Base-by-base conservation (phyloP, 2,113 vertebrate species). In the Tragelaphus scriptus region DNA sequence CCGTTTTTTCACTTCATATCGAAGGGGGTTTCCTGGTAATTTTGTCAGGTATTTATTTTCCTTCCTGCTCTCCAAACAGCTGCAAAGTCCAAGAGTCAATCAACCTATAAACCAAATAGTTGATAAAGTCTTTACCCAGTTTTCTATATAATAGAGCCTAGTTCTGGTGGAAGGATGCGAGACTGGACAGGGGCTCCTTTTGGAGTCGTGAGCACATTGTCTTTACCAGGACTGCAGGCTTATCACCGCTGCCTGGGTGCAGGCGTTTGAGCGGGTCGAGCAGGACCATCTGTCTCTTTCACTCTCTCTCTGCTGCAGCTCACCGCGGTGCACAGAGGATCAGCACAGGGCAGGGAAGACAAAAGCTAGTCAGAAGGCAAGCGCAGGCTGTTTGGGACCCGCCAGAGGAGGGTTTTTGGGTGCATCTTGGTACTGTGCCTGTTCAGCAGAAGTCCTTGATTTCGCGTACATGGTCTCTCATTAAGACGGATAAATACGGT, bases 171-270 rank as follows among this genome's bases (percentile, higher is more conserved):
- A 25, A 55, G 40, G 15, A 40, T 23, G 23, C 30, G 26, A 26
- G 1, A 44, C 30, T 6, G 23, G 51, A 28, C 44, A 7, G 49
- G 25, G 1, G 2, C 28, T 19, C 7, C 65, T 36, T 53, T 51
- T 0, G 3, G 59, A 59, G 30, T 3, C 7, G 4, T 0, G 30
- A 85, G 36, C 0, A 7, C 3, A 2, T 6, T 44, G 32, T 36
- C 21, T 81, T 55, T 25, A 30, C 21, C 2, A 4, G 44, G 28
- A 6, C 6, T 15, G 13, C 12, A 2, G 25, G 16, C 55, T 84
- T 12, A 5, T 2, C 26, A 1, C 0, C 1, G 26, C 1, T 3
- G 6, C 5, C 58, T 7, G 16, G 9, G 2, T 21, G 17, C 6
- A 2, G 26, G 7, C 6, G 3, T 28, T 0, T 2, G 7, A 36